Evolutionary conservation across 2,113 vertebrate species (phyloP).

Genomic region (Mesocricetus auratus): DNA sequence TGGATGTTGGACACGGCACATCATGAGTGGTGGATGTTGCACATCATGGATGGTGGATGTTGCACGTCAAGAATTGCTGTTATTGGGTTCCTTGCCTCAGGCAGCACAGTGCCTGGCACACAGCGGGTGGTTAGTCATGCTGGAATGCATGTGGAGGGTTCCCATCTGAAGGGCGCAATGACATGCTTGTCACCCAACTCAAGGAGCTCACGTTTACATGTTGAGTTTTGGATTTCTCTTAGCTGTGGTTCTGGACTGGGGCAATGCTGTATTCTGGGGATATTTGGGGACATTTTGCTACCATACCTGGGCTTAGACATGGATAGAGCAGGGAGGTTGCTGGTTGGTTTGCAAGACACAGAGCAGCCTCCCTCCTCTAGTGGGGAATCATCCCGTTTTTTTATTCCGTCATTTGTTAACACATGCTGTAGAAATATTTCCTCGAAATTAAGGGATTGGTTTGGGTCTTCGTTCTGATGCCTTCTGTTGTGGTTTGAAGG

Average conservation of each 20-base stretch:
- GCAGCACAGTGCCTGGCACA: background rate
- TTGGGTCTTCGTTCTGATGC: background rate
- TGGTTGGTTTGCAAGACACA: fast-evolving
- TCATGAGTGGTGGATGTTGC: too few relatives aligned
- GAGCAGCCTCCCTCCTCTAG: background rate
- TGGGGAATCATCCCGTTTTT: background rate
- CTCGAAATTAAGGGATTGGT: background rate
- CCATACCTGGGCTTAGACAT: background rate
- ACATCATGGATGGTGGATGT: background rate
- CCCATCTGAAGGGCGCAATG: fast-evolving
- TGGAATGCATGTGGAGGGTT: fast-evolving
- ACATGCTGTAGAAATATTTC: background rate
- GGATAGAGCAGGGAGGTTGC: background rate
- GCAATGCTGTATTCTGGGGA: background rate
- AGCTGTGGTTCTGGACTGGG: background rate
- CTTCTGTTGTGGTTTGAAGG: too few relatives aligned
- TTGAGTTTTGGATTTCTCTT: background rate
- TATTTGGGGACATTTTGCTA: background rate
- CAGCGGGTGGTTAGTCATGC: background rate
- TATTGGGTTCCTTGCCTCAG: too few relatives aligned
- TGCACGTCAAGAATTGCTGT: background rate
- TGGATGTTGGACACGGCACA: too few relatives aligned
- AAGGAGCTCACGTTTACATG: background rate
- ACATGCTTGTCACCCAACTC: background rate
- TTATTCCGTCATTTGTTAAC: fast-evolving